Conservation (phyloP, 2,888 invertebrate species). For the Eumerus sabulonum region DNA sequence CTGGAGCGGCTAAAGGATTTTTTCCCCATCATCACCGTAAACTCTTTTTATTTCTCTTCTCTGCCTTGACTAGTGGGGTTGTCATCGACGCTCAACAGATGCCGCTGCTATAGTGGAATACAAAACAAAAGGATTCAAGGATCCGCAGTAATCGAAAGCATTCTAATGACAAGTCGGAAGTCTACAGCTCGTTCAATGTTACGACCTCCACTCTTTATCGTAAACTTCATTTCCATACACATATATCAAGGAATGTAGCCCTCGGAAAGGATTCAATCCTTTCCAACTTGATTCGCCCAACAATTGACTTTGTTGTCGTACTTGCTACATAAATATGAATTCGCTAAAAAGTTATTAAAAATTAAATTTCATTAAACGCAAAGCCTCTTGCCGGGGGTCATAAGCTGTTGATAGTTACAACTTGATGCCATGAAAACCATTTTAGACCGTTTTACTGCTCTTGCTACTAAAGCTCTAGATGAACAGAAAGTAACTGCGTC, state of each 20-base stretch:
- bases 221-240: slow-evolving; percentile 23
- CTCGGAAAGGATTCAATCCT: slow-evolving; percentile 2
- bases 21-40: slow-evolving; percentile 19
- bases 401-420: slow-evolving; percentile 60
- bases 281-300: not conserved
- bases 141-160: slow-evolving; percentile 7
- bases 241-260: not conserved
- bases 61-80: not conserved
- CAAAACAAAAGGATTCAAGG: not conserved
- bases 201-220: slow-evolving; percentile 13
- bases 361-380: slow-evolving; percentile 67
- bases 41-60: not conserved
- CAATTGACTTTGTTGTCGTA: not conserved
- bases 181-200: slow-evolving; percentile 26
- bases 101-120: slow-evolving; percentile 26
- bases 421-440: slow-evolving; percentile 30
- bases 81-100: slow-evolving; percentile 32
- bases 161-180: slow-evolving; percentile 25
- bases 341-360: slow-evolving; percentile 62
- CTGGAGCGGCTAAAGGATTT: slow-evolving; percentile 1
- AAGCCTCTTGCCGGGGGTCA: slow-evolving; percentile 25
- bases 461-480: slow-evolving; percentile 11
- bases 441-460: slow-evolving; percentile 46
- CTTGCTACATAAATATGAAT: slow-evolving; percentile 23
- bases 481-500: slow-evolving; percentile 36